Base-by-base conservation (phyloP, 2,888 invertebrate genomes). In the Aromia moschata region DNA sequence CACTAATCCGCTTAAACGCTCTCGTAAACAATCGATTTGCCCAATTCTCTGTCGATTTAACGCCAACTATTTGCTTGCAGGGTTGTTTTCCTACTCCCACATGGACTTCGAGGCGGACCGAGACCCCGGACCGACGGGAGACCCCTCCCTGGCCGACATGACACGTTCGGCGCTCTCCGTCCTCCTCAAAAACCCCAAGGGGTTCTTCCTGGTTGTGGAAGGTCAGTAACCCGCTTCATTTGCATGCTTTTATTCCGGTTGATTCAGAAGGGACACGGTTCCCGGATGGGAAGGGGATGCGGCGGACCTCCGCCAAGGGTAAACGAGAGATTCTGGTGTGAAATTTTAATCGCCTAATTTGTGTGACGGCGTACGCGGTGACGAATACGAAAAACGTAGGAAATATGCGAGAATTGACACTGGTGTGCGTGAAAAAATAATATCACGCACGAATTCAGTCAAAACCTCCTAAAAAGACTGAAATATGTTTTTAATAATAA, bases 101-200 rank as follows among this genome's bases (percentile, higher is more conserved):
- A 88, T 91, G 89, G 89, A 90, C 73, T 91, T 91, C 75, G 90
- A 91, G 68, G 89, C 88, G 17, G 90, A 91, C 75, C 82, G 90
- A 18, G 88, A 89, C 70, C 85, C 86, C 31, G 85, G 84, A 15
- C 84, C 86, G n/a, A 79, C 79, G 12, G 89, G 90, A 45, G 90
- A 91, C 74, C 91, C 91, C 0, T 90, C 90, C 0, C 79, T 91
- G 15, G 87, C 89, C 1, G 91, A 91, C 74, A 91, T 91, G 91
- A 89, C 91, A 25, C 83, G 87, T 44, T 87, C 88, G 37, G 91
- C 91, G 3, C 83, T 91, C 44, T 86, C 87, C 38, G 86, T 91
- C 69, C 82, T 91, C 46, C 82, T 85, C 61, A 89, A 88, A 77
- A 90, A 90, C 76, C 87, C 89, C 67, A 87, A 89, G 73, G 91